These are phyloP conservation scores for Drosophila repleta DNA, from an alignment of 1,140 invertebrate species.

Conservation along the genomic window DNA sequence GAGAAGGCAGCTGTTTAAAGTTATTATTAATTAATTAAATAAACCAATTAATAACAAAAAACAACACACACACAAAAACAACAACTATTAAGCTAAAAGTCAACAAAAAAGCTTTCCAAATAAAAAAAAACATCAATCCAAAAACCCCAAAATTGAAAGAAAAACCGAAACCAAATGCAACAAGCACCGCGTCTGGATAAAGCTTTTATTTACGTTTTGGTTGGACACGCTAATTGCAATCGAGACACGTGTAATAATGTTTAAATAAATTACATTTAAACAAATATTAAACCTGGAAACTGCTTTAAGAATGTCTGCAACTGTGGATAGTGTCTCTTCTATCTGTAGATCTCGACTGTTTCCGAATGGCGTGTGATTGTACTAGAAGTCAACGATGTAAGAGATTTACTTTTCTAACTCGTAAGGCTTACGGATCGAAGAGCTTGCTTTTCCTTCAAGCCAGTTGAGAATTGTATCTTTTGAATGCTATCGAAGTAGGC, in stretches of 20 bases:
- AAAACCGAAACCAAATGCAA: constrained; percentile 13
- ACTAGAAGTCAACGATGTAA: no score
- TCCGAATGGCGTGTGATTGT: no score
- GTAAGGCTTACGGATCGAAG: no score
- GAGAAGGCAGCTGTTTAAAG: constrained; percentile 88
- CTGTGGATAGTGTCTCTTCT: no score
- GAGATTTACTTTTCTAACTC: no score
- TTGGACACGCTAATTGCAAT: constrained; percentile 3
- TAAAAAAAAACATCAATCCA: constrained; percentile 72
- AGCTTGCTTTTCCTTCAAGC: no score
- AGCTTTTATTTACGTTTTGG: constrained; percentile 35
- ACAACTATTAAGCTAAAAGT: constrained; percentile 75
- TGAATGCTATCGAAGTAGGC: constrained; percentile 13
- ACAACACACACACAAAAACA: constrained; percentile 33
- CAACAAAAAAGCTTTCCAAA: constrained; percentile 72
- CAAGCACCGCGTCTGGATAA: constrained; percentile 32
- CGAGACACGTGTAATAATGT: constrained; percentile 8
- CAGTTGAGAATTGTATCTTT: no score
- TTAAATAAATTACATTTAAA: constrained; percentile 23
- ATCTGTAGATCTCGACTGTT: no score
- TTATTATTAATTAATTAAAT: constrained; percentile 80
- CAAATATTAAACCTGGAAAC: not conserved
- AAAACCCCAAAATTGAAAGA: constrained; percentile 28
- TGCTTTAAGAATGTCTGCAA: no score
- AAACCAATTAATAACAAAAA: constrained; percentile 79